These are phyloP conservation scores for Pteropus alecto DNA, from an alignment of 2,113 vertebrate genomes.

Conservation along the genomic window DNA sequence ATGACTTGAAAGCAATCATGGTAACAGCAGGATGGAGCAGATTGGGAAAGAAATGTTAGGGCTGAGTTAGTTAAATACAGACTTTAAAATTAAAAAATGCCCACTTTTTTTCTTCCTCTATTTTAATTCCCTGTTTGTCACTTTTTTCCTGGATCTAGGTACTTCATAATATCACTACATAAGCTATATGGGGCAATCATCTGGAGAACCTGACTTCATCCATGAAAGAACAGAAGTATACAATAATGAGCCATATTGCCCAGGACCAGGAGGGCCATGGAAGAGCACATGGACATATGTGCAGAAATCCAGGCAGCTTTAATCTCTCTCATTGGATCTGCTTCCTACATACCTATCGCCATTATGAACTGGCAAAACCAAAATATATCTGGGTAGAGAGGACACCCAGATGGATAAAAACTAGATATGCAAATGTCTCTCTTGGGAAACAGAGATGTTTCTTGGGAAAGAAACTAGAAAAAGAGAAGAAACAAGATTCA, in stretches of 20 bases:
- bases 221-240: background rate
- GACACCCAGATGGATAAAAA: background rate
- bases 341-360: background rate
- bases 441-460: background rate
- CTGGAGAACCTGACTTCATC: background rate
- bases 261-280: background rate
- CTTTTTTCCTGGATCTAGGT: background rate
- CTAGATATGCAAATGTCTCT: background rate
- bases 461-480: background rate
- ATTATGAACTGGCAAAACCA: background rate
- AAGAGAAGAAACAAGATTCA: constrained; percentile 42
- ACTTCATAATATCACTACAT: background rate
- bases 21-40: background rate
- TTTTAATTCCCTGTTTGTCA: background rate
- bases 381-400: background rate
- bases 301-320: background rate
- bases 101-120: background rate
- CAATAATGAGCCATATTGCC: background rate
- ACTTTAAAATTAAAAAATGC: background rate
- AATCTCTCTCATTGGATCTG: background rate
- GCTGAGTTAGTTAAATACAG: background rate
- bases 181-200: background rate
- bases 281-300: background rate
- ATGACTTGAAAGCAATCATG: background rate
- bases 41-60: background rate